Percentiles rank a stretch among this genome's conserved stretches.
Conservation (phyloP, 2,113 vertebrate genomes). For the Ictalurus punctatus region DNA sequence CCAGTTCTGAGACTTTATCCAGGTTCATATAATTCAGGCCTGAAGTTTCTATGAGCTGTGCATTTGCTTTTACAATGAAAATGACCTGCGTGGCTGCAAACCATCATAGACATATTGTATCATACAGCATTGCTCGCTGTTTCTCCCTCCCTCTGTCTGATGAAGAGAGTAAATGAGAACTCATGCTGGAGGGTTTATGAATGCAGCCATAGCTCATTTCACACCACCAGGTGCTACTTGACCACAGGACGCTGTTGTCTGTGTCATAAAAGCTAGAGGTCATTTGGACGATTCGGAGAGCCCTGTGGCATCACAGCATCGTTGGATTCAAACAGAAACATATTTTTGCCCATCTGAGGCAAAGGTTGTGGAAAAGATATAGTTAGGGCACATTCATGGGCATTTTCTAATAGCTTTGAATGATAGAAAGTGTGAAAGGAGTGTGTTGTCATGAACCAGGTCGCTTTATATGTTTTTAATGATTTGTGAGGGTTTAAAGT, state of each 20-base stretch:
- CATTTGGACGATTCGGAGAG: constrained; percentile 50
- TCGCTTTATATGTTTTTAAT: constrained; percentile 42
- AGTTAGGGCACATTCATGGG: constrained; percentile 63
- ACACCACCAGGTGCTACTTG: constrained; percentile 47
- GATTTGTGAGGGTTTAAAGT: background rate
- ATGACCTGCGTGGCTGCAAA: background rate
- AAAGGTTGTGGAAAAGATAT: constrained; percentile 52
- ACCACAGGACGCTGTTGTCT: constrained; percentile 50
- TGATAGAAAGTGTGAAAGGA: constrained; percentile 45
- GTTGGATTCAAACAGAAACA: constrained; percentile 41
- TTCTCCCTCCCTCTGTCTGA: constrained; percentile 35
- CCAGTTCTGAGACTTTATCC: background rate
- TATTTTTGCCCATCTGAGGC: constrained; percentile 54
- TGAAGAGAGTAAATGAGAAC: constrained; percentile 51
- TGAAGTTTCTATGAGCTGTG: background rate
- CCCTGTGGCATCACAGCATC: constrained; percentile 43
- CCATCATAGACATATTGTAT: background rate
- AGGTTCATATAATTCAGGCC: background rate
- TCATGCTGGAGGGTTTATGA: constrained; percentile 32
- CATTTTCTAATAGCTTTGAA: constrained; percentile 58
- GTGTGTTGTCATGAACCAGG: constrained; percentile 46
- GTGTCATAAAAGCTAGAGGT: constrained; percentile 55
- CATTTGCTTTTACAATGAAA: background rate
- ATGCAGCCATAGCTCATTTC: constrained; percentile 55
- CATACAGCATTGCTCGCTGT: constrained; percentile 26